Conservation (phyloP, 2,797 vertebrate species). For the Coranthus polyacanthus region DNA sequence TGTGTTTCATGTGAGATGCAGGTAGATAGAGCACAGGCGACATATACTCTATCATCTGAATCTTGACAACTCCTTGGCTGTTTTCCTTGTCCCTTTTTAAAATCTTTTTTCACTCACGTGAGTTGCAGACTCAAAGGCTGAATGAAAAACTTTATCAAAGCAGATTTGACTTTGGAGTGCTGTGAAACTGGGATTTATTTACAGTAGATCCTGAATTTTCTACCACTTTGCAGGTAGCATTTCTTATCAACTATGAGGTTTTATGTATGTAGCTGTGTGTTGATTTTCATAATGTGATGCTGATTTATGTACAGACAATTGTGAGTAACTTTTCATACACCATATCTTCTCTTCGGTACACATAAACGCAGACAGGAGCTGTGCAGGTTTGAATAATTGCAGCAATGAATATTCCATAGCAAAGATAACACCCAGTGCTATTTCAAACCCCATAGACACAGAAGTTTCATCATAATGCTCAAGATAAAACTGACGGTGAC, state of each 20-base stretch:
- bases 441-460: slow-evolving; percentile 67
- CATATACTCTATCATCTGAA: slow-evolving; percentile 57
- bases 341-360: slow-evolving; percentile 60
- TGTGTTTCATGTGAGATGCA: slow-evolving; percentile 67
- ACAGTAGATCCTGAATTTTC: slow-evolving; percentile 31
- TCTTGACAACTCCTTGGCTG: slow-evolving; percentile 55
- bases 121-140: slow-evolving; percentile 35
- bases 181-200: slow-evolving; percentile 53
- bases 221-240: slow-evolving; percentile 41
- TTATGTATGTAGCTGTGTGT: slow-evolving; percentile 56
- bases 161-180: slow-evolving; percentile 56
- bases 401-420: slow-evolving; percentile 75
- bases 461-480: slow-evolving; percentile 69
- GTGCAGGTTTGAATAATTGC: slow-evolving; percentile 76
- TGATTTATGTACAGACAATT: slow-evolving; percentile 78
- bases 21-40: slow-evolving; percentile 54
- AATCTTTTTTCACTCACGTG: slow-evolving; percentile 21
- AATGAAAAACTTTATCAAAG: slow-evolving; percentile 74
- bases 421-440: slow-evolving; percentile 68
- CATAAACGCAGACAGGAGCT: slow-evolving; percentile 62
- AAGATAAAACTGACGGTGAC: slow-evolving; percentile 77
- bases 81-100: slow-evolving; percentile 59
- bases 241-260: slow-evolving; percentile 48
- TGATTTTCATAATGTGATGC: slow-evolving; percentile 79
- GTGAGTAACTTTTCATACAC: slow-evolving; percentile 65